Conservation (phyloP, 2,888 invertebrate genomes). For the Tupiocoris notatus region DNA sequence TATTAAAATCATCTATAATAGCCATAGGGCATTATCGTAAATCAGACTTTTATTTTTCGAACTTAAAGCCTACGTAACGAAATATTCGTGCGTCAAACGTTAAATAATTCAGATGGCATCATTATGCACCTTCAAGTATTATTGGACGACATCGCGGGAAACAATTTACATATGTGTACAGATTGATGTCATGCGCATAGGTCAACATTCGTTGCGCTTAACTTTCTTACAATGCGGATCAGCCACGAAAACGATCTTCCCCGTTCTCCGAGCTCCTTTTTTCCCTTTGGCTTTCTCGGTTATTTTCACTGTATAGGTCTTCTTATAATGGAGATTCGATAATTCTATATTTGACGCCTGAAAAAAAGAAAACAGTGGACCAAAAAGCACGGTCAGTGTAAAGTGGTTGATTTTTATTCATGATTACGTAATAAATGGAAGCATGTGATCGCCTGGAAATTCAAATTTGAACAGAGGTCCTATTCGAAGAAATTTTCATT, state of each 20-base stretch:
- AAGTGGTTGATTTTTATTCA: too few relatives aligned
- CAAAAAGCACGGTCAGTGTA: too few relatives aligned
- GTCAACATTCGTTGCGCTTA: conserved; percentile 22
- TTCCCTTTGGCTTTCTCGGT: conserved; percentile 23
- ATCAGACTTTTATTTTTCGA: background rate
- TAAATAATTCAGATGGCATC: background rate
- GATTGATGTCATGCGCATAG: background rate
- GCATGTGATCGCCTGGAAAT: too few relatives aligned
- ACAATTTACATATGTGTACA: background rate
- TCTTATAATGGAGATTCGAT: conserved; percentile 13
- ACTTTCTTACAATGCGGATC: conserved; percentile 22
- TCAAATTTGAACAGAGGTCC: too few relatives aligned
- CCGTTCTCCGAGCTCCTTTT: conserved; percentile 10
- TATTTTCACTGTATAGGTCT: conserved; percentile 15
- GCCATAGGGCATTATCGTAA: background rate
- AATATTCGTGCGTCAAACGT: too few relatives aligned
- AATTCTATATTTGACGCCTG: conserved; percentile 17
- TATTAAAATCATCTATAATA: too few relatives aligned
- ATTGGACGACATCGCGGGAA: background rate
- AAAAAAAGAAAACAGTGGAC: too few relatives aligned
- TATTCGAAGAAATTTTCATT: too few relatives aligned
- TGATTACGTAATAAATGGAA: too few relatives aligned
- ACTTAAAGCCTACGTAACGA: background rate
- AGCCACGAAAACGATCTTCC: conserved; percentile 19
- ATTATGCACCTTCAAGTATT: background rate